phyloP scores from a whole-genome alignment of 2,888 invertebrate genomes.

The Pecten maximus region DNA sequence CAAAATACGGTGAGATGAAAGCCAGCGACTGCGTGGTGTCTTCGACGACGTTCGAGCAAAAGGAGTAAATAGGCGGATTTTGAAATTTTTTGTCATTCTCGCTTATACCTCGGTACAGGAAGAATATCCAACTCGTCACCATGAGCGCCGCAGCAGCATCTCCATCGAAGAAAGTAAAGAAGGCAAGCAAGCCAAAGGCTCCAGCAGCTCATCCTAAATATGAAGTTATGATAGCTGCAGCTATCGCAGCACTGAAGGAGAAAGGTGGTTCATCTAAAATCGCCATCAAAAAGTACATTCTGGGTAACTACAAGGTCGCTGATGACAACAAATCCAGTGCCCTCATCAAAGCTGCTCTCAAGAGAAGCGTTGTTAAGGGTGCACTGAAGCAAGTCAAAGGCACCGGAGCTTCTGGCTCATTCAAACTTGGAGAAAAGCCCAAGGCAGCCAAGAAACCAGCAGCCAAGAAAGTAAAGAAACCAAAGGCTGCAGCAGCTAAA shows the following conservation, averaged over 20 bases:
- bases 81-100: not conserved
- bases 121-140: not conserved
- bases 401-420: not conserved
- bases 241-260: not conserved
- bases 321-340: not conserved
- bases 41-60: slow-evolving; percentile 17
- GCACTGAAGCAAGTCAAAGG: not conserved
- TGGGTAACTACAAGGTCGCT: not conserved
- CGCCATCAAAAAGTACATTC: not conserved
- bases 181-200: not conserved
- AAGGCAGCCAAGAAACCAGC: not conserved
- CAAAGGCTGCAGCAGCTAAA: not conserved
- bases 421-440: not conserved
- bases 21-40: not conserved
- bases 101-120: not conserved
- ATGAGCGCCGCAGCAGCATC: not conserved
- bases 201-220: not conserved
- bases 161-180: not conserved
- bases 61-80: not conserved
- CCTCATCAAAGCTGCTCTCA: not conserved
- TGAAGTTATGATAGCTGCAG: not conserved
- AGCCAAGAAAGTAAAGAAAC: not conserved
- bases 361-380: not conserved
- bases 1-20: not conserved
- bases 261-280: not conserved